These are phyloP conservation scores for Syngnathus scovelli DNA, from an alignment of 2,113 vertebrate species.

Conservation along the genomic window DNA sequence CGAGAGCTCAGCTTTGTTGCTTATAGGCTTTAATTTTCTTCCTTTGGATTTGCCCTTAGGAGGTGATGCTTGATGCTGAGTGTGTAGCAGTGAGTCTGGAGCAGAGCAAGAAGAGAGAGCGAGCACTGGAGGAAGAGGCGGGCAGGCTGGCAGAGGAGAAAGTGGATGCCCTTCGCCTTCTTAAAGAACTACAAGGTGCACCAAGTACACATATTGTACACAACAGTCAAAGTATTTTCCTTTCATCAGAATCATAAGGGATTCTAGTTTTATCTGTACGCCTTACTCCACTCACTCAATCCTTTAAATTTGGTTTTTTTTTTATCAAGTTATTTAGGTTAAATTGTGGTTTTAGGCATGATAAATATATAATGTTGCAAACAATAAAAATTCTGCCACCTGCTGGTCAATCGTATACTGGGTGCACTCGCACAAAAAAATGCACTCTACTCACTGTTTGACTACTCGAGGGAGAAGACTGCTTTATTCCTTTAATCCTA, in stretches of 20 bases:
- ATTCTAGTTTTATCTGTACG: background rate
- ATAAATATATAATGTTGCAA: background rate
- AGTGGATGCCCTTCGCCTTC: constrained; percentile 56
- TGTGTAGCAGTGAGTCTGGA: constrained; percentile 58
- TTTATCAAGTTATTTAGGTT: no score
- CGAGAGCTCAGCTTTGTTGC: background rate
- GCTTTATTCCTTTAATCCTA: background rate
- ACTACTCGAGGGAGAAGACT: background rate
- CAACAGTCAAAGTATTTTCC: background rate
- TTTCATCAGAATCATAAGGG: background rate
- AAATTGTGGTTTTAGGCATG: background rate
- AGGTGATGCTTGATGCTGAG: constrained; percentile 59
- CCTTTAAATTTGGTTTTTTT: no score
- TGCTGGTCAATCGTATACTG: constrained; percentile 27
- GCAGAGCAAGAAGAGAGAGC: constrained; percentile 66
- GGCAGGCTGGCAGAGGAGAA: constrained; percentile 64
- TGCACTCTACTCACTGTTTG: background rate
- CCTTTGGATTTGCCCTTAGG: constrained; percentile 51
- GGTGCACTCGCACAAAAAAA: background rate
- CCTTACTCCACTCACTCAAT: no score
- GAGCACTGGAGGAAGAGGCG: constrained; percentile 66
- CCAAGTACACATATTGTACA: constrained; percentile 9
- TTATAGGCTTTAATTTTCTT: constrained; percentile 1
- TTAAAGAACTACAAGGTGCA: constrained; percentile 70
- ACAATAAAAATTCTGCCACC: constrained; percentile 31